Base-by-base conservation (phyloP, 2,888 invertebrate species). In the Brachyptera risi region DNA sequence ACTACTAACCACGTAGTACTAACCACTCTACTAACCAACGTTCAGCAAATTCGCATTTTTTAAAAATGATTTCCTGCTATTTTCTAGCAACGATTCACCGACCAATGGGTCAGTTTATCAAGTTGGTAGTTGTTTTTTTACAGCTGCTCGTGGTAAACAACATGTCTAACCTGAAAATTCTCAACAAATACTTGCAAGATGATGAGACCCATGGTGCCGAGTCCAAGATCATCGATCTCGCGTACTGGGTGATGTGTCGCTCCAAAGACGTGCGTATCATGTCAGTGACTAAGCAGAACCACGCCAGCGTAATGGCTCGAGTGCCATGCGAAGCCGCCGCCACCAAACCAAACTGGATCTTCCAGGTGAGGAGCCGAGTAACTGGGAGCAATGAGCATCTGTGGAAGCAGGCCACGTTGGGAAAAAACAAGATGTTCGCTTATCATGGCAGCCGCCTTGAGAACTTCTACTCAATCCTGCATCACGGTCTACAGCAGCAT, bases 381-480 rank as follows among this genome's bases (percentile, higher is more conserved):
- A 81, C 81, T 68, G 82, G 82, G 0, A 72, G 75, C 44, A 73
- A 79, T 7, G 86, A 86, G 73, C 73, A 76, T 47, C 81, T 79
- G 69, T 87, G 85, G 84, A 78, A 78, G 67, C 78, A 78, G 59
- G 68, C 82, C 58, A 75, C 81, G 3, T 78, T 79, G 68, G 78
- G 78, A 60, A 78, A 80, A 70, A 79, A 76, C 59, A 78, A 83
- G 0, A 81, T 87, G 69, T 82, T 80, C 70, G 91, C 89, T 1
- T 92, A 85, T 72, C 91, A 92, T 72, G 92, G 92, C 31, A 91
- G 88, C 72, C 81, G 86, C 61, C 75, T 91, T 64, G 90, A 90
- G 72, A 88, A 90, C 71, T 90, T 92, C 71, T 87, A 90, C 75
- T 88, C 90, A 0, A 88, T 91, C 67, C 73, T 90, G 59, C 84